Base-by-base conservation (phyloP, 1,140 invertebrate species). In the Apis florea region DNA sequence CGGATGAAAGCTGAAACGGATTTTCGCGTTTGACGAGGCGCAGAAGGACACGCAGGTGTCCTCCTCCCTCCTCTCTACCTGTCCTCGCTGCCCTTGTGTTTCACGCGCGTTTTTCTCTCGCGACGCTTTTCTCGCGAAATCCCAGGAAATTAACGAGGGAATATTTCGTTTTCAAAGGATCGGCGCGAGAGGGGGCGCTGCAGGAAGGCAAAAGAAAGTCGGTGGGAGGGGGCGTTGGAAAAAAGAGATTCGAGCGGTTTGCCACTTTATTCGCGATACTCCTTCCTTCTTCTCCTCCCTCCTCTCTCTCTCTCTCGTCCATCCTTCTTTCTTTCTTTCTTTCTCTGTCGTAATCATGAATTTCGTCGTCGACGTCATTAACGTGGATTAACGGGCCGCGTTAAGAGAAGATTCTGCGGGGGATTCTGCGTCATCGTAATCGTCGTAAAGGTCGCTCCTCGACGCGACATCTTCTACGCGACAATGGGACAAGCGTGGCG, bases 161-260 rank as follows among this genome's bases (percentile, higher is more conserved):
- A 74, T 79, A 85, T 80, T 87, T 85, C 82, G 77, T 83, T 87
- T 87, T 85, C 85, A 85, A 87, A 87, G 84, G 85, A 81, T 80
- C 83, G 59, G 31, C 66, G 51, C 31, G 13, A 47, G 72, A 77
- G 74, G 8, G 70, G 24, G 31, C 75, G 26, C 53, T 12, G 59
- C 78, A 15, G 69, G 21, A 53, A 59, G n/a, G 72, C 58, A 24
- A 73, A 73, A 69, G 40, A 63, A 63, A 61, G 49, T 24, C 49
- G 26, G 17, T 19, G 70, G 40, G 21, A 51, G n/a, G 17, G 61
- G 59, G 24, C 8, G 70, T 31, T 26, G 51, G 54, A 70, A 84
- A 59, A 81, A 68, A 21, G 56, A 68, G 40, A 47, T 61, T 77
- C 47, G 51, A 56, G 64, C 63, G 24, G 74, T 70, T 64, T 74